phyloP scores from a whole-genome alignment of 1,140 invertebrate genomes.

The Phthorimaea operculella region DNA sequence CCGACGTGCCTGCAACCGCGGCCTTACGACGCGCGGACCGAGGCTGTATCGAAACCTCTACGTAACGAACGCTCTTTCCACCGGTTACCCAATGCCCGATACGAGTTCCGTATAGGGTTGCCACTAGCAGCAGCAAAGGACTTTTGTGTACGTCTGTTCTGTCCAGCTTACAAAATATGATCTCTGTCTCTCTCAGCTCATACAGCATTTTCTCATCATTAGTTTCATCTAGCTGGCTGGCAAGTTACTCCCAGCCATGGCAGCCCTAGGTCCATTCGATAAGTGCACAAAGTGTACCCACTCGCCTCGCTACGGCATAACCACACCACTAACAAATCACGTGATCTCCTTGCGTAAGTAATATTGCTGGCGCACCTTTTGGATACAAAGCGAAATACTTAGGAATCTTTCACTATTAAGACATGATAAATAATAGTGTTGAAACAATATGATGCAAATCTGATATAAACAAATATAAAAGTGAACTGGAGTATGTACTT shows the following conservation, averaged over 20 bases:
- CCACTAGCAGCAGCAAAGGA: no score
- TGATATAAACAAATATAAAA: no score
- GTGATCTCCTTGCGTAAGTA: conserved; percentile 53
- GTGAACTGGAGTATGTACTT: no score
- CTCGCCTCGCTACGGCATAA: conserved; percentile 30
- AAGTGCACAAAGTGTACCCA: conserved; percentile 21
- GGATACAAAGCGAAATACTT: conserved; percentile 41
- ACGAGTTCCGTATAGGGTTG: conserved; percentile 34
- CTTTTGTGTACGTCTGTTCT: no score
- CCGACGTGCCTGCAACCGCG: conserved; percentile 62
- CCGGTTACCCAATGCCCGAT: conserved; percentile 59
- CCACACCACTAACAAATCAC: conserved; percentile 44
- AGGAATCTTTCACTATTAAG: conserved; percentile 40
- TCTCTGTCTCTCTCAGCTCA: no score
- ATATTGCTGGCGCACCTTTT: conserved; percentile 39
- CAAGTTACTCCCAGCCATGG: no score
- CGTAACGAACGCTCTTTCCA: conserved; percentile 64
- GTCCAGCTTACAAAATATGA: no score
- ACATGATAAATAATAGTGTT: conserved; percentile 22
- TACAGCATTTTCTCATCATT: no score
- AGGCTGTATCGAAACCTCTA: conserved; percentile 63
- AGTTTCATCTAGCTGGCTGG: no score
- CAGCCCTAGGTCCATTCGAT: conserved; percentile 20
- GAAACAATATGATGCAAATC: conserved; percentile 16
- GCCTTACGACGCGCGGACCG: conserved; percentile 60